Evolutionary conservation across 2,113 vertebrate species (phyloP).

Genomic region (Lathamus discolor): DNA sequence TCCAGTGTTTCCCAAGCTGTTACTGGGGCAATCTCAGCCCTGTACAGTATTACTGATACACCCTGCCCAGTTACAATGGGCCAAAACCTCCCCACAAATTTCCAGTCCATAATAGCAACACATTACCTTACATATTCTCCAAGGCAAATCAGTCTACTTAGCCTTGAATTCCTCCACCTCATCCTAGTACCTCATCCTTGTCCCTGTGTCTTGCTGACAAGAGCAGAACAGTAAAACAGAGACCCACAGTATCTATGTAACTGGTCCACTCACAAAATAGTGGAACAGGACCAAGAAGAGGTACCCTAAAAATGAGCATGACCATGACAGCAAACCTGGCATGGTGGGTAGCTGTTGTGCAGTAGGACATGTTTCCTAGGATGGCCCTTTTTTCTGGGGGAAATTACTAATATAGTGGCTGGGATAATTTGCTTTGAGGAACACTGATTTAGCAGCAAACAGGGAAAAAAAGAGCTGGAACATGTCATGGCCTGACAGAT

Average conservation of each 20-base stretch:
- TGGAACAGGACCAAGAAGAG: background rate
- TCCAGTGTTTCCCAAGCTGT: background rate
- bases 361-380: background rate
- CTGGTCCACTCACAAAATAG: background rate
- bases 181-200: background rate
- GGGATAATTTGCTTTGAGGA: background rate
- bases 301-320: background rate
- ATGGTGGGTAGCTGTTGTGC: background rate
- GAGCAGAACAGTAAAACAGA: background rate
- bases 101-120: background rate
- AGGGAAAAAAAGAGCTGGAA: background rate
- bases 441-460: background rate
- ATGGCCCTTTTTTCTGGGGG: background rate
- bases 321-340: background rate
- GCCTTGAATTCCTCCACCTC: background rate
- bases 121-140: background rate
- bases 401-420: background rate
- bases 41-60: background rate
- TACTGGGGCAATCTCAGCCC: background rate
- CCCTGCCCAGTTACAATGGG: background rate
- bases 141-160: background rate
- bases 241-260: accelerated
- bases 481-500: background rate
- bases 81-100: background rate
- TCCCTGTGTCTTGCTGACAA: background rate